phyloP scores from a whole-genome alignment of 2,113 vertebrate genomes.

The Fregetta grallaria region DNA sequence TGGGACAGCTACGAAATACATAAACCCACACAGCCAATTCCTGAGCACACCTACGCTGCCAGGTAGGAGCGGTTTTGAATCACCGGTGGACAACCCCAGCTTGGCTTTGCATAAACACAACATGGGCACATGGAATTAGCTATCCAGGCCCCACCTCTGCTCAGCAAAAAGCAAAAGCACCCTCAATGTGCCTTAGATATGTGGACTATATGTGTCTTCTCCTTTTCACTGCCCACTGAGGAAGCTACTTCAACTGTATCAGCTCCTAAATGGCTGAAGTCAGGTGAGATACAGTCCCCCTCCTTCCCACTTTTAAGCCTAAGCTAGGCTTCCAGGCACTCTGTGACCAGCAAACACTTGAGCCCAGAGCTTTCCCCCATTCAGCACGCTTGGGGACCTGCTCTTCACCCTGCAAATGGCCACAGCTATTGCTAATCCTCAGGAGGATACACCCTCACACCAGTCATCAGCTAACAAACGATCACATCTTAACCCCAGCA shows the following conservation, averaged over 20 bases:
- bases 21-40: background rate
- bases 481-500: background rate
- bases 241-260: background rate
- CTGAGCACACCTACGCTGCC: background rate
- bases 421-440: background rate
- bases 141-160: background rate
- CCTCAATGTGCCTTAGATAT: accelerated
- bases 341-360: background rate
- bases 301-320: background rate
- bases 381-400: background rate
- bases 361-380: background rate
- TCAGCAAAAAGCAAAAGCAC: background rate
- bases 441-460: background rate
- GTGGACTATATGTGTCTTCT: background rate
- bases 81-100: accelerated
- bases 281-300: background rate
- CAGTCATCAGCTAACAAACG: background rate
- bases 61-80: background rate
- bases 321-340: background rate
- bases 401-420: background rate
- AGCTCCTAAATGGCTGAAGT: background rate
- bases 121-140: background rate
- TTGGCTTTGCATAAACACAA: background rate
- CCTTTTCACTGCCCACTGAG: background rate
- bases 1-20: background rate